Conservation (phyloP, 2,888 invertebrate genomes). For the Sepiola atlantica region DNA sequence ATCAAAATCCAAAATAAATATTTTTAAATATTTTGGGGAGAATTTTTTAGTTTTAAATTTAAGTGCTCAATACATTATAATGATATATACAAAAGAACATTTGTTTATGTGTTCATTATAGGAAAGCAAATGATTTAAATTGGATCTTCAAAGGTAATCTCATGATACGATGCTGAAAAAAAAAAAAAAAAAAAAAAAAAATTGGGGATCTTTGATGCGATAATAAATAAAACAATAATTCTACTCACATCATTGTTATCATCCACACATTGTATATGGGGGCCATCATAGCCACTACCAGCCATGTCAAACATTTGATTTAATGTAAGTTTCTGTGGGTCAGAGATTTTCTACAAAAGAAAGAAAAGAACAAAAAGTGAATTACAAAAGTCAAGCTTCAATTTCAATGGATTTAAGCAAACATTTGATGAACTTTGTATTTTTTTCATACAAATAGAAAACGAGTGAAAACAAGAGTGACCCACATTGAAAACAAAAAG, state of each 20-base stretch:
- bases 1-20: no score
- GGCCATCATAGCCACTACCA: constrained; percentile 65
- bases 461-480: neutral
- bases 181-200: neutral
- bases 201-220: neutral
- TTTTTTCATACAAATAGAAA: neutral
- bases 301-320: constrained; percentile 70
- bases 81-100: no score
- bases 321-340: constrained; percentile 69
- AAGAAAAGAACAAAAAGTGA: constrained; percentile 37
- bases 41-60: no score
- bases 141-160: neutral
- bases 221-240: neutral
- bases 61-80: no score
- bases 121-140: no score
- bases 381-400: neutral
- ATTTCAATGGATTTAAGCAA: neutral
- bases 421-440: neutral
- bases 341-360: constrained; percentile 63
- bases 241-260: constrained; percentile 59
- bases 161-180: neutral
- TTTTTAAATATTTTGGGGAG: no score
- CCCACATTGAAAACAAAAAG: neutral
- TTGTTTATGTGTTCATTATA: no score
- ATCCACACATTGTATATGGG: constrained; percentile 47